Conservation (phyloP, 2,797 vertebrate genomes). For the Sebastes kiyomatsui region DNA sequence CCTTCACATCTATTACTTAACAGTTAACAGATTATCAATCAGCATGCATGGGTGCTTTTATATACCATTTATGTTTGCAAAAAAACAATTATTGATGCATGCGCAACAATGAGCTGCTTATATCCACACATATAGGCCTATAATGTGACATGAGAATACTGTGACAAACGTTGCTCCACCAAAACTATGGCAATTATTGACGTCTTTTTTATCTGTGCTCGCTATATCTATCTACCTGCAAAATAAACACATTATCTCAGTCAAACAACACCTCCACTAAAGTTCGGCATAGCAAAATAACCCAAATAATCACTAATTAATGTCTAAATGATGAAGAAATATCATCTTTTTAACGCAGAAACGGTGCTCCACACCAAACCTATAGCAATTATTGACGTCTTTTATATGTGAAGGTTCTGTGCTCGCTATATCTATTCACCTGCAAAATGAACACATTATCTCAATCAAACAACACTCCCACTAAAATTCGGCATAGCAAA, state of each 20-base stretch:
- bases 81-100: neutral
- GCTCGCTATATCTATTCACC: neutral
- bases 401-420: neutral
- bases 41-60: neutral
- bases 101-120: conserved; percentile 9
- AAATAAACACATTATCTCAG: too few species aligned
- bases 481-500: too few species aligned
- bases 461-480: too few species aligned
- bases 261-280: too few species aligned
- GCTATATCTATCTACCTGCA: neutral
- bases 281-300: too few species aligned
- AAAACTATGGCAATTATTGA: too few species aligned
- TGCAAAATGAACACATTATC: too few species aligned
- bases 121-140: neutral
- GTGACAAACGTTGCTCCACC: neutral
- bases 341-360: too few species aligned
- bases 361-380: neutral
- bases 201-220: neutral
- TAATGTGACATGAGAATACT: neutral
- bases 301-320: too few species aligned
- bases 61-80: neutral
- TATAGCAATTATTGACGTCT: too few species aligned
- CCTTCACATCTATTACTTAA: conserved; percentile 44
- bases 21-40: conserved; percentile 11
- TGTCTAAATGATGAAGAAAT: too few species aligned